Evolutionary conservation across 2,113 vertebrate genomes (phyloP).

Genomic region (Cephalopterus ornatus): DNA sequence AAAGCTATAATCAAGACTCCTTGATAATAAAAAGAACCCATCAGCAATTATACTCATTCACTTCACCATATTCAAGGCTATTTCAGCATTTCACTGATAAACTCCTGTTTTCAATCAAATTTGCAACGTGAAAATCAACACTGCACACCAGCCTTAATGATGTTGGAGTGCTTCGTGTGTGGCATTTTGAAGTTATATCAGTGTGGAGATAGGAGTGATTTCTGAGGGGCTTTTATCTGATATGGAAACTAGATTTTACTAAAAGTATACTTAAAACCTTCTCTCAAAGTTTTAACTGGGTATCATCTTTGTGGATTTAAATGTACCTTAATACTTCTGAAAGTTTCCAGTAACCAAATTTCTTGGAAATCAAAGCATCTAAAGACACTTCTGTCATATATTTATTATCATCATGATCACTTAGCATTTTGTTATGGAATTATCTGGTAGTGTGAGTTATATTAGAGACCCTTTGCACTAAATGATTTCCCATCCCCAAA

Average conservation of each 20-base stretch:
- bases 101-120: conserved; percentile 54
- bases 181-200: conserved; percentile 19
- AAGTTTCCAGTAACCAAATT: neutral
- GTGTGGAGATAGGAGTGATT: neutral
- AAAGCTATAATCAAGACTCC: conserved; percentile 53
- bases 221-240: neutral
- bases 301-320: neutral
- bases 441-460: neutral
- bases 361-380: neutral
- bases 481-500: neutral
- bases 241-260: neutral
- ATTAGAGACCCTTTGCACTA: neutral
- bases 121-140: conserved; percentile 31
- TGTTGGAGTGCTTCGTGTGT: neutral
- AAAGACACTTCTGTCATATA: neutral
- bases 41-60: conserved; percentile 57
- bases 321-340: neutral
- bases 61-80: conserved; percentile 29
- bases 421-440: neutral
- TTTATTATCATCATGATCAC: neutral
- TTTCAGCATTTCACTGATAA: conserved; percentile 46
- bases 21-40: conserved; percentile 54
- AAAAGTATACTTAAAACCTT: neutral
- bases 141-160: conserved; percentile 15
- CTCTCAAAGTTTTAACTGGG: neutral